Evolutionary conservation across 92 coral and sea anemone genomes (phyloP), one percentile per base, ranked within the genome.

Genomic region (Nematostella vectensis): DNA sequence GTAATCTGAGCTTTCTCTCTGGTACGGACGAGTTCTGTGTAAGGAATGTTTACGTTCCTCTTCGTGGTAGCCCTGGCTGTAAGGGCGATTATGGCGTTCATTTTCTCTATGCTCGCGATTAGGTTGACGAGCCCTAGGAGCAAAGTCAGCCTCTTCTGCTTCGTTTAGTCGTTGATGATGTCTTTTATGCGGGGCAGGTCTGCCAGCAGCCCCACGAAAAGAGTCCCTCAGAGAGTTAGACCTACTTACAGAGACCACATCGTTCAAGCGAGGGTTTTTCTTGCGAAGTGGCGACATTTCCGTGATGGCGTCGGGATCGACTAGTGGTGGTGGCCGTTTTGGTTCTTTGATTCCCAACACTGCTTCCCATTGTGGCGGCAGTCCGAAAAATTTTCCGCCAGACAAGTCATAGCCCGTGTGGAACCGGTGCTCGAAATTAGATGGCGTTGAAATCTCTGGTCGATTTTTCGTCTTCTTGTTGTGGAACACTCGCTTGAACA

Each of bases 341-440:
- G 66, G 78, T 0, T 69, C 57, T 29, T 67, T 48, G 26, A 55
- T 50, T 25, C 79, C 95, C 47, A 93, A 68, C 49, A 93, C 71
- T 36, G 85, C 89, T 74, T 82, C 96, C 99, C 99, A 93, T 55
- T 93, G 99, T 16, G 96, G 99, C 15, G 99, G 99, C 19, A 93
- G 63, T 18, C 99, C 99, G 2, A 76, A 72, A 50, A 93, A 93
- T 31, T 74, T 76, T 9, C 77, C 79, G 44, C 88, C 72, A 44
- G 69, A 61, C 23, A 70, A 21, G 47, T 86, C 89, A 63, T 81
- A 91, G 21, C 96, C 96, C 27, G 96, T 83, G 67, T 93, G 99
- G 54, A 87, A 83, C 62, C 93, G 85, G 48, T 93, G 99, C 48
- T 93, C 85, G 65, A 93, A 93, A 68, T 93, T 76, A 23, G 77